Percentiles rank a stretch among this genome's conserved stretches.
These are phyloP conservation scores for Paraplagusia blochii DNA, from an alignment of 2,113 vertebrate species.

Conservation along the genomic window DNA sequence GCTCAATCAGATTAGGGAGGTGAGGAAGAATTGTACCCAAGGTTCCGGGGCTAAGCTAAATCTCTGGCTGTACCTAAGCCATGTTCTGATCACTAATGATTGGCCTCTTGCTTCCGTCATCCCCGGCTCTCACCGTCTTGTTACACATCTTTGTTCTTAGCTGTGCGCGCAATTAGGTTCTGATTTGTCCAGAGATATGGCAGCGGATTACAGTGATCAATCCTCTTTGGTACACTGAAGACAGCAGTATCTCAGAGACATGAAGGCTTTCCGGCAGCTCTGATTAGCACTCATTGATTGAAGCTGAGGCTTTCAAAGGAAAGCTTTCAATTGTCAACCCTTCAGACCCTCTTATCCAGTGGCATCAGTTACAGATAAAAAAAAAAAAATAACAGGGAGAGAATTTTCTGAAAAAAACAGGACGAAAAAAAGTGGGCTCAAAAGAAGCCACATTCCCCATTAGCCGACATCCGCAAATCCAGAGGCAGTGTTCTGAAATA, in stretches of 20 bases:
- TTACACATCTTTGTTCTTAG: slow-evolving; percentile 22
- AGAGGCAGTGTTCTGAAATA: too few relatives aligned
- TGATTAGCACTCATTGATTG: slow-evolving; percentile 35
- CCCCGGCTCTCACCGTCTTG: slow-evolving; percentile 2
- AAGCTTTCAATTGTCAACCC: slow-evolving; percentile 35
- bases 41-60: slow-evolving; percentile 19
- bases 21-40: not conserved
- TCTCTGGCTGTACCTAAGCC: slow-evolving; percentile 24
- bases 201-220: slow-evolving; percentile 14
- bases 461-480: too few relatives aligned
- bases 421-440: not conserved
- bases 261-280: slow-evolving; percentile 27
- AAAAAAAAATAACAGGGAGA: too few relatives aligned
- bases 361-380: slow-evolving; percentile 27
- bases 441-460: not conserved
- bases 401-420: not conserved
- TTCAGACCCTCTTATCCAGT: slow-evolving; percentile 15
- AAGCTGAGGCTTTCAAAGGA: slow-evolving; percentile 32
- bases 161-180: slow-evolving; percentile 26
- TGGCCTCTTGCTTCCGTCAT: slow-evolving; percentile 9
- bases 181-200: slow-evolving; percentile 46
- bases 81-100: slow-evolving; percentile 40
- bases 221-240: slow-evolving; percentile 6
- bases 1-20: slow-evolving; percentile 15
- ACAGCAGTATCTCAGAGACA: slow-evolving; percentile 16